These are phyloP conservation scores for Lutjanus erythropterus DNA, from an alignment of 2,113 vertebrate genomes.

Conservation along the genomic window DNA sequence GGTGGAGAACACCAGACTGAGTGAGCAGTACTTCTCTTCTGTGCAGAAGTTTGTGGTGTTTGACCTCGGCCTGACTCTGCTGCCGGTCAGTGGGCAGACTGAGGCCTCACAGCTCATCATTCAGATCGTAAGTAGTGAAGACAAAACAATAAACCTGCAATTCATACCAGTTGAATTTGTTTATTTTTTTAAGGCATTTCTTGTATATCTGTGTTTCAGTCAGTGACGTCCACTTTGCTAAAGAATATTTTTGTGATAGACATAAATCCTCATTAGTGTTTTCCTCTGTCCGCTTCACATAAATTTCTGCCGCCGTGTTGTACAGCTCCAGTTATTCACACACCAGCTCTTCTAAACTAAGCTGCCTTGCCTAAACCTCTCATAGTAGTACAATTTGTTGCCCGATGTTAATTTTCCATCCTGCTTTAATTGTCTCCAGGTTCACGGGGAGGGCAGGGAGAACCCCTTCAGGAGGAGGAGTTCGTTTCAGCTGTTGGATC, in stretches of 20 bases:
- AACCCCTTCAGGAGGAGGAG: conserved; percentile 87
- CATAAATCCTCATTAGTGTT: too few species aligned
- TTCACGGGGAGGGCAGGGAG: conserved; percentile 86
- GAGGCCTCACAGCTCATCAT: conserved; percentile 91
- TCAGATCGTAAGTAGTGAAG: conserved; percentile 87
- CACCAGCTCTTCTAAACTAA: too few species aligned
- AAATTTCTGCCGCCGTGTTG: too few species aligned
- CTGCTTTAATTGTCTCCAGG: conserved; percentile 75
- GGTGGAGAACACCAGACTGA: conserved; percentile 89
- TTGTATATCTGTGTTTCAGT: background rate
- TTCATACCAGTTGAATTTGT: background rate
- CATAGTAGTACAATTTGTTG: background rate
- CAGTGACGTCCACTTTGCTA: background rate
- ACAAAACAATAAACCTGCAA: rapidly evolving
- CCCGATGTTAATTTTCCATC: background rate
- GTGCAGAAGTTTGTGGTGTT: conserved; percentile 92
- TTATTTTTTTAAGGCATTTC: too few species aligned
- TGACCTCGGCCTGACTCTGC: conserved; percentile 91
- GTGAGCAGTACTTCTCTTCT: conserved; percentile 89
- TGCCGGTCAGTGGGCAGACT: conserved; percentile 87
- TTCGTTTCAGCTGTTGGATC: conserved; percentile 73
- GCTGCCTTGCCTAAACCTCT: conserved; percentile 1
- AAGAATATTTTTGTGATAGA: too few species aligned
- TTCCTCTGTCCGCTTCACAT: too few species aligned
- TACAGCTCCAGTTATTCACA: too few species aligned